phyloP scores from a whole-genome alignment of 2,797 vertebrate genomes.

The Sarcoramphus papa region DNA sequence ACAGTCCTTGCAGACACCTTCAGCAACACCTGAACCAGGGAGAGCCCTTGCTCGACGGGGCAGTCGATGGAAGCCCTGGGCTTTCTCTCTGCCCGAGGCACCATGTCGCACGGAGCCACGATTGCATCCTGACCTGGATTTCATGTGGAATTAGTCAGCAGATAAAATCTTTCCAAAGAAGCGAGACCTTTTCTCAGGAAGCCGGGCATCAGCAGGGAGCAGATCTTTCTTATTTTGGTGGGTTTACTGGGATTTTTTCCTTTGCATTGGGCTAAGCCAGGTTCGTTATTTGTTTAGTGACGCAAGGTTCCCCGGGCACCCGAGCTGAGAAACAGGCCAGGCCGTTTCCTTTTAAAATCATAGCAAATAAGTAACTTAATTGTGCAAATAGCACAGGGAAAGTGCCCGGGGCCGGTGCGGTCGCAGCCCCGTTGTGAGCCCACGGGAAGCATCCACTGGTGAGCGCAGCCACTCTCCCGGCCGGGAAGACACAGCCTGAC shows the following conservation, averaged over 20 bases:
- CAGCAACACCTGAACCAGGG: not conserved
- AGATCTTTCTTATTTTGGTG: not conserved
- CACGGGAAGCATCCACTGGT: rapidly evolving
- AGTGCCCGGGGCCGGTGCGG: not conserved
- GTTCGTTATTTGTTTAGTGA: not conserved
- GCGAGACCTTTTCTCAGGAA: not conserved
- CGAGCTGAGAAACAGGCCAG: not conserved
- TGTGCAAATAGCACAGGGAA: not conserved
- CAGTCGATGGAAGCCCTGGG: not conserved
- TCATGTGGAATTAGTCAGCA: not conserved
- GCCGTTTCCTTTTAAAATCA: not conserved
- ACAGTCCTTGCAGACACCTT: not conserved
- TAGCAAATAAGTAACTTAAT: not conserved
- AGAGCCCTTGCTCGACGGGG: rapidly evolving
- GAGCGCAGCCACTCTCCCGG: not conserved
- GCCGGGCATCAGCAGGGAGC: not conserved
- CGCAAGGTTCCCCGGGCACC: not conserved
- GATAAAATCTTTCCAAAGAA: not conserved
- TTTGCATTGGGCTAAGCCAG: not conserved
- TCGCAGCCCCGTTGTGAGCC: rapidly evolving
- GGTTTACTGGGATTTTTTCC: not conserved
- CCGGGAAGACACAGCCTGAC: not conserved
- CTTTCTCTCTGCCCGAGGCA: not conserved
- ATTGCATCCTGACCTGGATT: not conserved
- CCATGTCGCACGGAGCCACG: rapidly evolving